A percentile compares a stretch with the other conserved stretches of the same genome.
These are phyloP conservation scores for Lutjanus argentimaculatus DNA, from an alignment of 2,797 vertebrate species.

Conservation along the genomic window DNA sequence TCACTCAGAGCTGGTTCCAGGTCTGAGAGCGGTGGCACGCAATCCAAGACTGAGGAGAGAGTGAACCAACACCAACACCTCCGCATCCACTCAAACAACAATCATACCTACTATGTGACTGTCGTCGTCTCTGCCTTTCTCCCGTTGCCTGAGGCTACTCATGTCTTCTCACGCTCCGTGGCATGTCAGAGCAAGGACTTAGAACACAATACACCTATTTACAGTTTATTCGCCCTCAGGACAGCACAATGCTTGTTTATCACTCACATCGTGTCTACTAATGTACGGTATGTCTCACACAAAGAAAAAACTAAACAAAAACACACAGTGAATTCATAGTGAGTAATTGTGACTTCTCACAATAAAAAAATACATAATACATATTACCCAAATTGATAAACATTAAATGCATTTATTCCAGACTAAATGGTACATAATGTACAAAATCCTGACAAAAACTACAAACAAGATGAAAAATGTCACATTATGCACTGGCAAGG, in stretches of 20 bases:
- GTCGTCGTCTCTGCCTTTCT: constrained; percentile 19
- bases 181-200: constrained; percentile 18
- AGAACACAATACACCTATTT: constrained; percentile 17
- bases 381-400: background rate
- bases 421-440: background rate
- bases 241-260: constrained; percentile 34
- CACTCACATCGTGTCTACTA: constrained; percentile 21
- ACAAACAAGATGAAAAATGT: background rate
- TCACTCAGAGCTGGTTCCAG: constrained; percentile 55
- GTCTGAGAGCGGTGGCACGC: constrained; percentile 61
- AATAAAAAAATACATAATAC: background rate
- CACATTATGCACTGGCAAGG: background rate
- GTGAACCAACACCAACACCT: constrained; percentile 4
- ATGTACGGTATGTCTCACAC: constrained; percentile 23
- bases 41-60: constrained; percentile 44
- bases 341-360: background rate
- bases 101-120: constrained; percentile 24
- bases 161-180: constrained; percentile 43
- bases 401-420: constrained; percentile 15
- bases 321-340: background rate
- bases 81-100: constrained; percentile 4
- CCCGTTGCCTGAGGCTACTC: constrained; percentile 37
- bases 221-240: constrained; percentile 11
- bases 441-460: background rate
- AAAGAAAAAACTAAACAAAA: background rate